phyloP scores from a whole-genome alignment of 1,140 invertebrate genomes.

The Ganaspis sp. region DNA sequence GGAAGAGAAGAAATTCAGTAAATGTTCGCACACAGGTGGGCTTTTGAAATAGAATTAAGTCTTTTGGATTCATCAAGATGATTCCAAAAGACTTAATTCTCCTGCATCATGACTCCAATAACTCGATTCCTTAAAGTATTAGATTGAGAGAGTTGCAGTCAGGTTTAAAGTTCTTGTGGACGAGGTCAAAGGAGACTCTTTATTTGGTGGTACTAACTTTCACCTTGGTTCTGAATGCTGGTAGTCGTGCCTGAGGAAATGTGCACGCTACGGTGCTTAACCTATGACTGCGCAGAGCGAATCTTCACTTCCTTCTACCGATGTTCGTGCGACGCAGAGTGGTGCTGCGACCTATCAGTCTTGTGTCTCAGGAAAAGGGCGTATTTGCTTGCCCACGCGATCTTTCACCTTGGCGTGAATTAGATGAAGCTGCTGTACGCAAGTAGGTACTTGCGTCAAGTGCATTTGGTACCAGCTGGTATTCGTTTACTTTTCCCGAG shows the following conservation, averaged over 20 bases:
- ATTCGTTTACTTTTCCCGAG: slow-evolving; percentile 28
- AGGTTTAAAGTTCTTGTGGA: background rate
- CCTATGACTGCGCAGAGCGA: background rate
- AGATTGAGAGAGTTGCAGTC: background rate
- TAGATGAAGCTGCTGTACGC: background rate
- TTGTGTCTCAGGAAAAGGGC: background rate
- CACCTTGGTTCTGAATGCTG: background rate
- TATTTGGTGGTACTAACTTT: slow-evolving; percentile 19
- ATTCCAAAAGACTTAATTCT: no score
- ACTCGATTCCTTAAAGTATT: no score
- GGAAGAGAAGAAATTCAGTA: no score
- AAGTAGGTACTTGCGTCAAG: slow-evolving; percentile 7
- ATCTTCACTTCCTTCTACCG: background rate
- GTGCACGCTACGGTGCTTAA: background rate
- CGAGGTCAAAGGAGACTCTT: slow-evolving; percentile 1
- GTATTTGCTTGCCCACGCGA: slow-evolving; percentile 14
- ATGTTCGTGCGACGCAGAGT: slow-evolving; percentile 6
- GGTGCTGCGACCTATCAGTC: no score
- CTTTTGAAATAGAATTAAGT: no score
- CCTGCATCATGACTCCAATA: no score
- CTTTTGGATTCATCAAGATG: no score
- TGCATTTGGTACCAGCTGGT: slow-evolving; percentile 10
- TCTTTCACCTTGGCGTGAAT: slow-evolving; percentile 12
- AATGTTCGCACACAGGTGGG: no score
- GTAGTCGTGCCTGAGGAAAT: slow-evolving; percentile 1